phyloP scores from a whole-genome alignment of 2,888 invertebrate genomes.

The Colletes collaris region DNA sequence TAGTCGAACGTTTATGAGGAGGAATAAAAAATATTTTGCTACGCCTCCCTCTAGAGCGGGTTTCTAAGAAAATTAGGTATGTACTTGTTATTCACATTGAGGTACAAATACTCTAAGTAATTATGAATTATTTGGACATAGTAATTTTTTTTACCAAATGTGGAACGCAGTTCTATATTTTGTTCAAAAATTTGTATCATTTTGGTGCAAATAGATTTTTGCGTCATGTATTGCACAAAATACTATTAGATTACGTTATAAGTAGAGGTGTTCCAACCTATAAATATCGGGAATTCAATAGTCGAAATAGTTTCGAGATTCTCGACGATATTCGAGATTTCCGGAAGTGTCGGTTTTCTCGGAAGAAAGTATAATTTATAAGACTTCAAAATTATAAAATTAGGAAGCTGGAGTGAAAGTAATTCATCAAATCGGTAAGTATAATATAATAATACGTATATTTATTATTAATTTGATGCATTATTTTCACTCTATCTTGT shows the following conservation, averaged over 20 bases:
- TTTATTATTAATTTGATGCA: too few species aligned
- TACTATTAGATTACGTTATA: slow-evolving; percentile 17
- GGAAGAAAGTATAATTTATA: too few species aligned
- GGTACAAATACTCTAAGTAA: slow-evolving; percentile 27
- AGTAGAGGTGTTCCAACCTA: too few species aligned
- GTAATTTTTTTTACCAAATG: slow-evolving; percentile 24
- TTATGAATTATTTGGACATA: slow-evolving; percentile 24
- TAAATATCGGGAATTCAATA: too few species aligned
- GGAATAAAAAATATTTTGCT: slow-evolving; percentile 81
- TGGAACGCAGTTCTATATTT: slow-evolving; percentile 34
- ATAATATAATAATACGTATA: too few species aligned
- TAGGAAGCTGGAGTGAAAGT: too few species aligned
- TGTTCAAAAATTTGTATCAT: slow-evolving; percentile 49
- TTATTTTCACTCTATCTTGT: too few species aligned
- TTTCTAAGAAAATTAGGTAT: slow-evolving; percentile 60
- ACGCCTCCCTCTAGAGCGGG: slow-evolving; percentile 79
- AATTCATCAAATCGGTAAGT: too few species aligned
- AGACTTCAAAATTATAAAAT: too few species aligned
- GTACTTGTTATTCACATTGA: slow-evolving; percentile 36
- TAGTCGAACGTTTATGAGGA: slow-evolving; percentile 79
- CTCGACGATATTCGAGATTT: too few species aligned
- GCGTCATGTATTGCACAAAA: slow-evolving; percentile 14
- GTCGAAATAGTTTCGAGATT: too few species aligned
- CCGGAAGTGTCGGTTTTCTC: too few species aligned
- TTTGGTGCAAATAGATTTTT: slow-evolving; percentile 53